Evolutionary conservation across 2,113 vertebrate genomes (phyloP).

Genomic region (Phaetusa simplex): DNA sequence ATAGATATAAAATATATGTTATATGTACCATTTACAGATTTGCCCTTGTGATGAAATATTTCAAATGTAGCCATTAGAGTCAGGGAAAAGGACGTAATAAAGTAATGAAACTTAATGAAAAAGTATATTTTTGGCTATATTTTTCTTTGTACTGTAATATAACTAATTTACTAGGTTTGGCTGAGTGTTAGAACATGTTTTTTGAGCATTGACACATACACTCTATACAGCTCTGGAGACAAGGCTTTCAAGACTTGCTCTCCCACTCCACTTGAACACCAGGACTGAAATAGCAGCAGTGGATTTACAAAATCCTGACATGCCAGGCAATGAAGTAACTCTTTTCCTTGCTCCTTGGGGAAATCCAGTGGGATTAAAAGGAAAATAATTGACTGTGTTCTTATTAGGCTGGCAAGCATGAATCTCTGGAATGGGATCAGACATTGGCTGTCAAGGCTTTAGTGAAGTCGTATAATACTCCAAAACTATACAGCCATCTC

Average conservation of each 20-base stretch:
- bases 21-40: background rate
- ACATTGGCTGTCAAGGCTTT: background rate
- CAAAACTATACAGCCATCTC: background rate
- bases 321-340: conserved; percentile 35
- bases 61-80: background rate
- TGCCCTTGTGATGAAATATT: background rate
- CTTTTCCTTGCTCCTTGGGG: background rate
- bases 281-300: background rate
- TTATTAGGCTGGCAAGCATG: conserved; percentile 33
- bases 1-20: background rate
- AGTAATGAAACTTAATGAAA: background rate
- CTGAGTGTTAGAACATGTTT: background rate
- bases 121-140: background rate
- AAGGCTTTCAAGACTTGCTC: background rate
- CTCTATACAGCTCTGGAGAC: background rate
- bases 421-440: conserved; percentile 33
- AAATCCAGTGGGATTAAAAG: conserved; percentile 31
- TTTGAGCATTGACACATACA: background rate
- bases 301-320: background rate
- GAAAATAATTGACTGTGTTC: background rate
- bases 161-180: background rate
- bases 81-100: conserved; percentile 3
- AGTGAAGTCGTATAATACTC: background rate
- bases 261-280: background rate
- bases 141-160: background rate